These are phyloP conservation scores for Chrysemys picta DNA, from an alignment of 2,113 vertebrate genomes.

Conservation along the genomic window DNA sequence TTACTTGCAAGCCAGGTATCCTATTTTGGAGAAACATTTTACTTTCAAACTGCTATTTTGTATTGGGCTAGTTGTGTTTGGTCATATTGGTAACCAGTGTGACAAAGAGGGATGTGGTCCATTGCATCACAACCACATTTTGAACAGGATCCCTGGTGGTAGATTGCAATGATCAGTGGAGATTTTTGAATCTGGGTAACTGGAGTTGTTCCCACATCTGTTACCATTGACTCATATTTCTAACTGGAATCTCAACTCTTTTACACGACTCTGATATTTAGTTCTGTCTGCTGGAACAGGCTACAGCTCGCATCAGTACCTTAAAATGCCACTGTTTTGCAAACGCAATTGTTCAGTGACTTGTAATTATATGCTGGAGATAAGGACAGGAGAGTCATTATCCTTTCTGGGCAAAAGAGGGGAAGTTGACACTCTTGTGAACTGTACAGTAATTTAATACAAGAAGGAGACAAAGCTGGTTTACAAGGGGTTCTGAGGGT, in stretches of 20 bases:
- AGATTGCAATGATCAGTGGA: background rate
- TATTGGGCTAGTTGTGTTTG: conserved; percentile 44
- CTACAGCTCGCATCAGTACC: background rate
- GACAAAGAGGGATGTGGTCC: conserved; percentile 47
- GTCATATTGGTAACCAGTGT: conserved; percentile 50
- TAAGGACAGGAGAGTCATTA: conserved; percentile 21
- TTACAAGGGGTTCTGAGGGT: conserved; percentile 69
- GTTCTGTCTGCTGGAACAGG: conserved; percentile 12
- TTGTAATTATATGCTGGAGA: conserved; percentile 55
- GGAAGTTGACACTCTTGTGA: conserved; percentile 43
- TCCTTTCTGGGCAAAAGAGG: conserved; percentile 2
- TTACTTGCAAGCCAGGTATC: conserved; percentile 43
- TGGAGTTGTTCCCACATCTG: background rate
- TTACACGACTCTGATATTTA: background rate
- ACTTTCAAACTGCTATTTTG: conserved; percentile 43
- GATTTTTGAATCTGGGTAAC: conserved; percentile 5
- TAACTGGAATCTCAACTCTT: conserved; percentile 38
- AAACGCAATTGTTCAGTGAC: conserved; percentile 33
- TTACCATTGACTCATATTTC: conserved; percentile 22
- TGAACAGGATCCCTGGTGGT: background rate
- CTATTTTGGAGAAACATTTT: conserved; percentile 32
- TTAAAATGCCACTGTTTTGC: conserved; percentile 29
- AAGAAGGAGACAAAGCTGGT: conserved; percentile 71
- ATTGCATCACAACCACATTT: conserved; percentile 35
- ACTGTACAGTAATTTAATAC: conserved; percentile 51